Conservation (phyloP, 2,888 invertebrate genomes). For the Anarsia innoxiella region DNA sequence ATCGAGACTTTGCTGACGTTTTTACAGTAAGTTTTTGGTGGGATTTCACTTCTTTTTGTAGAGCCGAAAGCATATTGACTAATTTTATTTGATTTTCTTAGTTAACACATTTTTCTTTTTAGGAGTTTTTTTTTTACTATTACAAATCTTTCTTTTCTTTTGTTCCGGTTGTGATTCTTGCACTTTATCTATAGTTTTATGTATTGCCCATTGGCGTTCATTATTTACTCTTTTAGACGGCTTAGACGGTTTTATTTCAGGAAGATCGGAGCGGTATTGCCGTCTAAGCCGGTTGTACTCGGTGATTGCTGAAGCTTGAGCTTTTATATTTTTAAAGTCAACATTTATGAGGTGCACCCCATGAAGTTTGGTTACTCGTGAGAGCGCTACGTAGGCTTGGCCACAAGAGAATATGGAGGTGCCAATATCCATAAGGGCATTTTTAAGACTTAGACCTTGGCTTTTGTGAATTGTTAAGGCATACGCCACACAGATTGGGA, state of each 20-base stretch:
- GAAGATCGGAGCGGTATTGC: conserved; percentile 13
- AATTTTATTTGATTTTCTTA: too few species aligned
- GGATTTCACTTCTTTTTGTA: too few species aligned
- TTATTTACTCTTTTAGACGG: conserved; percentile 14
- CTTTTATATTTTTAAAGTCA: conserved; percentile 10
- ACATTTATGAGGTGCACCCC: conserved; percentile 12
- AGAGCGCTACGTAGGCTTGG: conserved; percentile 17
- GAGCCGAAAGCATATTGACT: too few species aligned
- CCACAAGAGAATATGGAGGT: conserved; percentile 17
- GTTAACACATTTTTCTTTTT: too few species aligned
- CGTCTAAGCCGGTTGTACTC: conserved; percentile 10
- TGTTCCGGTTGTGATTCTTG: conserved; percentile 12
- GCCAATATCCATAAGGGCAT: conserved; percentile 18
- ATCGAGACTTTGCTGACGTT: too few species aligned
- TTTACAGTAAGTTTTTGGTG: too few species aligned
- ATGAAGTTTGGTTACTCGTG: conserved; percentile 12
- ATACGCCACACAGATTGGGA: conserved; percentile 21
- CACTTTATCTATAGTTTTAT: conserved; percentile 11
- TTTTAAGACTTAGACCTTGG: conserved; percentile 19
- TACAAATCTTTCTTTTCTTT: too few species aligned
- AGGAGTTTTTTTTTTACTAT: too few species aligned
- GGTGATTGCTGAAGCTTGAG: conserved; percentile 9
- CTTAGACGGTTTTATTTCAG: conserved; percentile 12
- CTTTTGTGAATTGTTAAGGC: conserved; percentile 14
- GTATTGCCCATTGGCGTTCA: conserved; percentile 14